Evolutionary conservation across 2,113 vertebrate genomes (phyloP).

Genomic region (Ramphastos sulfuratus): DNA sequence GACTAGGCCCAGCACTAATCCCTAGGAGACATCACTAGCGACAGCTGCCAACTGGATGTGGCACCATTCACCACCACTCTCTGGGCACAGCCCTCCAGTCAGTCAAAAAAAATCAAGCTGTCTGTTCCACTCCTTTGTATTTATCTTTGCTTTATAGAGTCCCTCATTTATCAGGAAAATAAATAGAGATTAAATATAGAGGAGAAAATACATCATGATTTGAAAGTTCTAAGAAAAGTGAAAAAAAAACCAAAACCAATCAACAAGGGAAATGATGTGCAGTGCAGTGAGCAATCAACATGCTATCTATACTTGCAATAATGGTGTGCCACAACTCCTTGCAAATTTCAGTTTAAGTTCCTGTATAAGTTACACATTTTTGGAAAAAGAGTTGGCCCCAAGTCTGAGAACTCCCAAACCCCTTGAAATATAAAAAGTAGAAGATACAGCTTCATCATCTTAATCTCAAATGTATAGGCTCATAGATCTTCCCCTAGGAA

Average conservation of each 20-base stretch:
- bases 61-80: no score
- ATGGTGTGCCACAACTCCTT: neutral
- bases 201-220: neutral
- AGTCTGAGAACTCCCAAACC: neutral
- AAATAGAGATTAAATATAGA: neutral
- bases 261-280: neutral
- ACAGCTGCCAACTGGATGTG: no score
- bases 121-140: neutral
- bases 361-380: neutral
- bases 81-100: no score
- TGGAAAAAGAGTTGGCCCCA: neutral
- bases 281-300: neutral
- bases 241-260: no score
- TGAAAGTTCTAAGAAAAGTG: neutral
- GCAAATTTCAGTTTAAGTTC: neutral
- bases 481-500: no score
- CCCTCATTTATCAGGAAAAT: neutral
- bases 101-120: neutral
- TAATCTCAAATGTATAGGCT: neutral
- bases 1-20: no score
- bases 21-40: no score
- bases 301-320: neutral
- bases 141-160: neutral
- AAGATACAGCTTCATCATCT: neutral
- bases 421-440: neutral